Evolutionary conservation across 2,797 vertebrate species (phyloP).

Genomic region (Poecilia velifera): DNA sequence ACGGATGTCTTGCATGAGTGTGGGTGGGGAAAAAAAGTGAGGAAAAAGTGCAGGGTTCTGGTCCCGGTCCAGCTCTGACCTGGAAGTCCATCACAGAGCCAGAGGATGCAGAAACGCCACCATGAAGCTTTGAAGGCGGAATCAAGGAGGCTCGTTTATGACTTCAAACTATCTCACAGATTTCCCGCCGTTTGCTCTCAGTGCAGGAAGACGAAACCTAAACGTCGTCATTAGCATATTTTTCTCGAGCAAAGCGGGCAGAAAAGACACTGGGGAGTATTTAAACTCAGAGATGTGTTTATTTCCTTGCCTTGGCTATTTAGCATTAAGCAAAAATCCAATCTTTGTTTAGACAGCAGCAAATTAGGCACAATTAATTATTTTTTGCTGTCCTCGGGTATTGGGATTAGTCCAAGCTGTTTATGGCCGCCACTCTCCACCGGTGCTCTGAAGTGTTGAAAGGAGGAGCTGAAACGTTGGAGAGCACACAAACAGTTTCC

Average conservation of each 20-base stretch:
- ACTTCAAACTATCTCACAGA: conserved; percentile 58
- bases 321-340: conserved; percentile 79
- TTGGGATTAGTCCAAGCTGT: conserved; percentile 72
- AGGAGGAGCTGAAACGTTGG: conserved; percentile 36
- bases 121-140: conserved; percentile 55
- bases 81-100: conserved; percentile 25
- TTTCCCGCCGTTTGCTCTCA: conserved; percentile 55
- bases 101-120: conserved; percentile 29
- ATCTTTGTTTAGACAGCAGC: conserved; percentile 78
- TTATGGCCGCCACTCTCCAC: conserved; percentile 54
- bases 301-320: conserved; percentile 71
- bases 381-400: conserved; percentile 68
- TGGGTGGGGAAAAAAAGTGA: not conserved
- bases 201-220: conserved; percentile 58
- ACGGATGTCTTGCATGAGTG: conserved; percentile 31
- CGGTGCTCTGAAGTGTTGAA: conserved; percentile 49
- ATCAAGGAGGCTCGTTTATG: conserved; percentile 46
- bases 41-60: conserved; percentile 10
- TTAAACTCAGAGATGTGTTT: conserved; percentile 77
- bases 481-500: conserved; percentile 47
- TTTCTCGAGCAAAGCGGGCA: conserved; percentile 51
- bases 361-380: conserved; percentile 80
- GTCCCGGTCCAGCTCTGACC: conserved; percentile 37
- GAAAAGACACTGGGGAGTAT: conserved; percentile 67
- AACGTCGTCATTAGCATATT: conserved; percentile 76